These are phyloP conservation scores for Colletes gigas DNA, from an alignment of 1,140 invertebrate genomes.

Conservation along the genomic window DNA sequence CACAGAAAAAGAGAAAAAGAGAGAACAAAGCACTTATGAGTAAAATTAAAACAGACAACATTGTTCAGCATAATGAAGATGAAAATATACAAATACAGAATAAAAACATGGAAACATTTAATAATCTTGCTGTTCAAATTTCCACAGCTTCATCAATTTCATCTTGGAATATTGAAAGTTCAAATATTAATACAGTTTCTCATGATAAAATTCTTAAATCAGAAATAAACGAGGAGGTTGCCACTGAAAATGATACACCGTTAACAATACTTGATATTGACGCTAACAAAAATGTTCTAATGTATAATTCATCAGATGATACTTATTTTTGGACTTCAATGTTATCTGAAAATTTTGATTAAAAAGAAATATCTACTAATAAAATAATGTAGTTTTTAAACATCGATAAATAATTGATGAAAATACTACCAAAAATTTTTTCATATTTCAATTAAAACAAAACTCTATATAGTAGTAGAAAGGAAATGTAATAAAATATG, in stretches of 20 bases:
- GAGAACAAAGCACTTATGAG: neutral
- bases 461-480: neutral
- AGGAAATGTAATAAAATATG: neutral
- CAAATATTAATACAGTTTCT: neutral
- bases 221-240: neutral
- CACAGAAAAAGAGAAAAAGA: constrained; percentile 40
- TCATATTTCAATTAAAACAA: neutral
- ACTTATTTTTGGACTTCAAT: constrained; percentile 3
- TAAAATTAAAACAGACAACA: neutral
- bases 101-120: neutral
- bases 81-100: neutral
- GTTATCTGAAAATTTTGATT: neutral
- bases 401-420: neutral
- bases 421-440: neutral
- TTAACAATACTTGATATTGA: neutral
- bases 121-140: neutral
- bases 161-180: neutral
- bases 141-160: neutral
- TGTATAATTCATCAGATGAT: neutral
- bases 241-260: neutral
- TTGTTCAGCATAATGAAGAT: neutral
- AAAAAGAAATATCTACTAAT: neutral
- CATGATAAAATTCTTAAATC: neutral
- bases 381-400: neutral
- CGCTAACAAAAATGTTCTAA: neutral